Percentiles rank a stretch among this genome's conserved stretches.
Conservation (phyloP, 23 tunicate species). For the Ciona savignyi region DNA sequence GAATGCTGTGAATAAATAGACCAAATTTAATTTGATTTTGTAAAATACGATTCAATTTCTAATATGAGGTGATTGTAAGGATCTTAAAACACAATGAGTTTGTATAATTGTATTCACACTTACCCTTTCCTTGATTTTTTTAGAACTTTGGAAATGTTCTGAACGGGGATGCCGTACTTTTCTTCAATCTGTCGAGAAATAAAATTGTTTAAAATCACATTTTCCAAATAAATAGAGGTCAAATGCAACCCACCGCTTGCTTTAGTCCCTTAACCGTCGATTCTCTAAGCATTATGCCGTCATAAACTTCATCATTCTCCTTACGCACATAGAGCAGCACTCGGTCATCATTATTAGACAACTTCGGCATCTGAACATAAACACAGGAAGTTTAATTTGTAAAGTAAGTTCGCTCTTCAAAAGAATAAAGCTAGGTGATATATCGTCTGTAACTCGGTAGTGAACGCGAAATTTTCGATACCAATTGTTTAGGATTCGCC, state of each 20-base stretch:
- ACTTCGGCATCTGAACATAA: background rate
- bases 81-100: no score
- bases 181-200: conserved; percentile 44
- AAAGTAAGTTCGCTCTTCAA: background rate
- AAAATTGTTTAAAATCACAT: background rate
- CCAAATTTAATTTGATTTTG: no score
- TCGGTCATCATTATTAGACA: background rate
- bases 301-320: conserved; percentile 63
- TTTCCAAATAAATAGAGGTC: background rate
- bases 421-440: no score
- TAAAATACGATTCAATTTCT: no score
- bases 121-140: conserved; percentile 92
- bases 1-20: conserved; percentile 31
- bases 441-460: no score
- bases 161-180: conserved; percentile 50
- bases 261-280: conserved; percentile 76
- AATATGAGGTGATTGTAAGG: no score
- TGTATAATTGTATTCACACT: no score
- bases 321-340: conserved; percentile 81
- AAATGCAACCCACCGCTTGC: conserved; percentile 47
- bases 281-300: conserved; percentile 78
- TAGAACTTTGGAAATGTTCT: conserved; percentile 60
- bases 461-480: no score
- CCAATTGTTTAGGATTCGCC: no score
- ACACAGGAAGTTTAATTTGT: background rate